A percentile compares a stretch with the other conserved stretches of the same genome.
These are phyloP conservation scores for Nothobranchius kuhntae DNA, from an alignment of 2,113 vertebrate genomes.

Conservation along the genomic window DNA sequence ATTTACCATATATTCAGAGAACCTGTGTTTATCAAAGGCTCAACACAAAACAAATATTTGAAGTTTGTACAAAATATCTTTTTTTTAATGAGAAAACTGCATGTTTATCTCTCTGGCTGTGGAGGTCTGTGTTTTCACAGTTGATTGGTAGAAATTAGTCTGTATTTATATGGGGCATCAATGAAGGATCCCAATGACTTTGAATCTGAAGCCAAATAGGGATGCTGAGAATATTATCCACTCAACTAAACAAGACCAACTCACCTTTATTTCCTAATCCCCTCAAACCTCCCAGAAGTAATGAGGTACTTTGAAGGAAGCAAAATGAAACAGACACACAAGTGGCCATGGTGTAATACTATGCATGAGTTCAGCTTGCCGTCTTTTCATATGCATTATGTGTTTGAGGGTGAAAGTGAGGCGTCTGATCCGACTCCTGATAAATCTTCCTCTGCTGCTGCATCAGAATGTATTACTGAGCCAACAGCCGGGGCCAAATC, in stretches of 20 bases:
- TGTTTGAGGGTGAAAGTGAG: conserved; percentile 69
- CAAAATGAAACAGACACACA: conserved; percentile 39
- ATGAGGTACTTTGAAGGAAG: conserved; percentile 54
- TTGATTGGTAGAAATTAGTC: neutral
- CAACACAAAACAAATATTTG: no score
- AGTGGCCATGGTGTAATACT: conserved; percentile 49
- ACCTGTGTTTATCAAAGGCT: no score
- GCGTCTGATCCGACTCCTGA: conserved; percentile 68
- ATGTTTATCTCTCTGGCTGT: no score
- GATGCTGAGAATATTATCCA: conserved; percentile 28
- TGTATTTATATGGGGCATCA: neutral
- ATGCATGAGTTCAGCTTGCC: conserved; percentile 59
- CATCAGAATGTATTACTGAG: conserved; percentile 65
- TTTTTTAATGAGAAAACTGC: no score
- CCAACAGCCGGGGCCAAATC: conserved; percentile 63
- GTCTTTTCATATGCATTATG: conserved; percentile 47
- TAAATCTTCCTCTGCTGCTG: conserved; percentile 60
- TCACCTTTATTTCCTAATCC: conserved; percentile 36
- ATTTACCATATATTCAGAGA: no score
- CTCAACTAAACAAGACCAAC: conserved; percentile 38
- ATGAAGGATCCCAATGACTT: conserved; percentile 1
- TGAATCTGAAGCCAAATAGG: conserved; percentile 2
- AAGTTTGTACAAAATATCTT: no score
- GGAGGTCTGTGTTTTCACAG: no score
- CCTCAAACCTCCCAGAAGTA: conserved; percentile 49